A percentile compares a stretch with the other conserved stretches of the same genome.
phyloP scores from a whole-genome alignment of 2,888 invertebrate genomes.

The Drosophila hamatofila region DNA sequence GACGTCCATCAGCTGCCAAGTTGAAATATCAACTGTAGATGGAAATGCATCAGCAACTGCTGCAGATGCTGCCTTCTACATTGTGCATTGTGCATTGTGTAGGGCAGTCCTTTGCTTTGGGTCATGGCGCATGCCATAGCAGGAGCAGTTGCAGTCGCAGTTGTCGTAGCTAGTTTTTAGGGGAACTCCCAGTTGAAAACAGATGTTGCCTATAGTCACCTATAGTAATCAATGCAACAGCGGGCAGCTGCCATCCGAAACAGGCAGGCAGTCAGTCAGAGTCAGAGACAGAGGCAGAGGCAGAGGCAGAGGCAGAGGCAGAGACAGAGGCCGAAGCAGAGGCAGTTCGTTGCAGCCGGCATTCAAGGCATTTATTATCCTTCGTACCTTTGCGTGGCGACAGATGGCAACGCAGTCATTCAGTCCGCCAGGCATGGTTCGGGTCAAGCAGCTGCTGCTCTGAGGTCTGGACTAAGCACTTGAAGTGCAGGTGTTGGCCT shows the following conservation, averaged over 20 bases:
- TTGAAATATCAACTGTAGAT: constrained; percentile 34
- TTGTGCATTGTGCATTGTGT: not conserved
- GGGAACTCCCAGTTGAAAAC: constrained; percentile 49
- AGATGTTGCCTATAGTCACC: constrained; percentile 47
- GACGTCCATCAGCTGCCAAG: constrained; percentile 53
- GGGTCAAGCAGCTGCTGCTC: constrained; percentile 32
- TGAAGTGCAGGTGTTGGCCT: constrained; percentile 62
- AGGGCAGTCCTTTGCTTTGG: constrained; percentile 7
- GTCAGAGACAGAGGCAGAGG: constrained; percentile 3
- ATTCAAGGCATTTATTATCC: constrained; percentile 36
- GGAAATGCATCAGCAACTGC: constrained; percentile 14
- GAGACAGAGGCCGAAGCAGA: not conserved
- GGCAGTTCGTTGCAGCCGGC: constrained; percentile 28
- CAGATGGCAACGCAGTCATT: constrained; percentile 42
- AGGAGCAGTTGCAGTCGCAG: constrained; percentile 9
- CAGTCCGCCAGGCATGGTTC: constrained; percentile 11
- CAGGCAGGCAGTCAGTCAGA: constrained; percentile 7
- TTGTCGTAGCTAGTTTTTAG: constrained; percentile 18
- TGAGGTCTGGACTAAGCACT: constrained; percentile 49
- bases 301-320: not conserved
- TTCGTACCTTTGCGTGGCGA: constrained; percentile 48
- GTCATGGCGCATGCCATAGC: constrained; percentile 55
- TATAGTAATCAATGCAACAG: constrained; percentile 64
- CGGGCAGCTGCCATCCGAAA: constrained; percentile 47
- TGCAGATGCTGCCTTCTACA: constrained; percentile 47